Conservation (phyloP, 35 echinoderm and acorn worm genomes). For the Acanthaster planci region DNA sequence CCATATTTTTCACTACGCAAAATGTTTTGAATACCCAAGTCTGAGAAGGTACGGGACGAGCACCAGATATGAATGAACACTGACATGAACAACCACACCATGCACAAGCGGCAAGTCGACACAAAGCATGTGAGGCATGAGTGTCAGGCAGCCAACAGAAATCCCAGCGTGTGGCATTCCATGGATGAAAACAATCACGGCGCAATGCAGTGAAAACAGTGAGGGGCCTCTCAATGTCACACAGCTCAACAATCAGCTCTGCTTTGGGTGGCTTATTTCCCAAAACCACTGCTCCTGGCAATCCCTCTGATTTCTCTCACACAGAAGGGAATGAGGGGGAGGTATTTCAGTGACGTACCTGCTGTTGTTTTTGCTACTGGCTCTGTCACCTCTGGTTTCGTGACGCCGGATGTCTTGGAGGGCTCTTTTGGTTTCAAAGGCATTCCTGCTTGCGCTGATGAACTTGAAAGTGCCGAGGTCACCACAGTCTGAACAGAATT, state of each 20-base stretch:
- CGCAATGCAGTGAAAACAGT: no score
- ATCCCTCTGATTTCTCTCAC: no score
- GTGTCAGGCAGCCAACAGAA: not conserved
- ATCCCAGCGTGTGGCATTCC: not conserved
- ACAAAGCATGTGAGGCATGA: not conserved
- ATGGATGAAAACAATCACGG: no score
- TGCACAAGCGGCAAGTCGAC: not conserved
- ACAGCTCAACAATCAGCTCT: no score
- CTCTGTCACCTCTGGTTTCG: not conserved
- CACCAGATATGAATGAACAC: not conserved
- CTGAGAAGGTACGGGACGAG: no score
- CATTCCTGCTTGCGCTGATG: not conserved
- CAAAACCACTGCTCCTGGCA: no score
- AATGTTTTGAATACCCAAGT: no score
- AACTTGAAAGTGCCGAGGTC: not conserved
- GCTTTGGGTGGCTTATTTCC: no score
- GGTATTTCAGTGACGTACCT: not conserved
- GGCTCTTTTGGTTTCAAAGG: not conserved
- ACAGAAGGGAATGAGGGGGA: not conserved
- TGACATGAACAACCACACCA: not conserved
- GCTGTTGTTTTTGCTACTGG: not conserved
- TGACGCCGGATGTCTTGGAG: not conserved
- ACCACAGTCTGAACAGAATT: not conserved
- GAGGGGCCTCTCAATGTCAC: no score
- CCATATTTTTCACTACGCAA: no score